Base-by-base conservation (phyloP, 2,888 invertebrate genomes). In the Acleris laterana region DNA sequence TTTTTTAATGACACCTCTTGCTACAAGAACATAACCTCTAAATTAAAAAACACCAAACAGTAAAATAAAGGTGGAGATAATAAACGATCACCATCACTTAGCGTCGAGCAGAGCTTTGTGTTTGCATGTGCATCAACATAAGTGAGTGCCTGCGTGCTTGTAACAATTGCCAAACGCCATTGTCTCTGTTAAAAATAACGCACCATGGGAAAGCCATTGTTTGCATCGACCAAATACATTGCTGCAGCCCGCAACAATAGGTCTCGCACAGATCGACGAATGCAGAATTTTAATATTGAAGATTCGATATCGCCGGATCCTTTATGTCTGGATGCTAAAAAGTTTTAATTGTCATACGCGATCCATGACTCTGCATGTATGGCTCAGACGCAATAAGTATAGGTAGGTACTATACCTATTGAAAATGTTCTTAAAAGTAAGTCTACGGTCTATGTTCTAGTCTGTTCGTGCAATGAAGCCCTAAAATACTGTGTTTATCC, bases 111-210 rank as follows among this genome's bases (percentile, higher is more conserved):
- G 44, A 55, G 49, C 60, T 55, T 59, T 50, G 60, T 61, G 64
- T 75, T 69, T 72, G 74, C 74, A 76, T 65, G 68, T 75, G 77
- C 68, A 70, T 72, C 71, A 72, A 72, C 38, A 49, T 51, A 42
- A 51, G 25, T 28, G 56, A 61, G 60, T 60, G 64, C 25, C 59
- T 59, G 65, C 22, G 53, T 60, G 60, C 55, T 13, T 28, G 60
- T 51, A 84, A 84, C 85, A 85, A 88, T 89, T 88, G 82, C 85
- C 79, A 81, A 86, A 88, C 77, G 72, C 82, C 73, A 88, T 89
- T 89, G 88, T 88, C 69, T 79, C 76, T 68, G 70, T 75, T 76
- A 73, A 83, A 84, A 82, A 81, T 78, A 76, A 67, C 73, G 68
- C 69, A 71, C 70, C 82, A 84, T 88, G 88, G 74, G 89, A 89